Evolutionary conservation across 2,797 vertebrate genomes (phyloP), one percentile per base, ranked within the genome.

Genomic region (Galaxias olidus): DNA sequence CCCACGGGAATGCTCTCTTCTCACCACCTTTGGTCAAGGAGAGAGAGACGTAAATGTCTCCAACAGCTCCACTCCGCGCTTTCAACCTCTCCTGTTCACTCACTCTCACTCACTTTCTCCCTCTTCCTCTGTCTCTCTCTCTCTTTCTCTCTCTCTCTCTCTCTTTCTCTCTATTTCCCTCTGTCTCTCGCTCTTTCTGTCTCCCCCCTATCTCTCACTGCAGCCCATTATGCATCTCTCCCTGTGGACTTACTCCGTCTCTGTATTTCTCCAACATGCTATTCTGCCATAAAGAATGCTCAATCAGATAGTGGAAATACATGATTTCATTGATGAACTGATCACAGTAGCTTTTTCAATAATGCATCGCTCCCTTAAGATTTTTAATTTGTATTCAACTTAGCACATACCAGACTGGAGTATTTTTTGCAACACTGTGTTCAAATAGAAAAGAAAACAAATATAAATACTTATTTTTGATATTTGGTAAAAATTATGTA

Each of bases 311-410:
- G 19, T n/a, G 48, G 51, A 46, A 9, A 50, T 40, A 18, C 68
- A 15, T 13, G 46, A 45, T 74, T 77, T 73, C 69, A 54, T 42
- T 84, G 65, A 76, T 49, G 78, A 79, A 68, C 69, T 61, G 43
- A 41, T 59, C 63, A 59, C 15, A 53, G 53, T 59, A 62, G 54
- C 48, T 77, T 81, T 84, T 80, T 77, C 74, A 80, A 84, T 83
- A 87, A 82, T 63, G 72, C 65, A 1, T 58, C 43, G 42, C 63
- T 83, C 77, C 74, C 61, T 65, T 63, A 66, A 65, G 71, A 75
- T 86, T 71, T 73, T 54, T 63, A 56, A 57, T 63, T 86, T 83
- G 72, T 69, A 78, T 87, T 84, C 75, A 51, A 69, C 80, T 78
- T 76, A 64, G 4, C 41, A 80, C 66, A 74, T 71, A 40, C 43